Conservation (phyloP, 2,113 vertebrate species). For the Tragelaphus imberbis region DNA sequence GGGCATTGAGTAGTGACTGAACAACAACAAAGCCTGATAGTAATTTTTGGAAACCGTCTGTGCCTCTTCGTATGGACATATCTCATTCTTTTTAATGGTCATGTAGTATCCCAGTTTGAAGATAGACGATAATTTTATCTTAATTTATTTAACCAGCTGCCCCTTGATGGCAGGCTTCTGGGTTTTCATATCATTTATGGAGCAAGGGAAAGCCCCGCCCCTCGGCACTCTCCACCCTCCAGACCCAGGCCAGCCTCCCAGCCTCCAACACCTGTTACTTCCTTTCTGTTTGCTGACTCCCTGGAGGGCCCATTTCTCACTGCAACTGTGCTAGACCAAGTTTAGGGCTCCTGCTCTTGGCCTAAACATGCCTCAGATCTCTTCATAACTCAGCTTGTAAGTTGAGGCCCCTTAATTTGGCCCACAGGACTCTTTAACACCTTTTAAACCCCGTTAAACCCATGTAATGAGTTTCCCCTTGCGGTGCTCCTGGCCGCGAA, state of each 20-base stretch:
- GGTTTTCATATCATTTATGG: neutral
- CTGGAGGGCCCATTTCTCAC: neutral
- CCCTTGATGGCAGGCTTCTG: neutral
- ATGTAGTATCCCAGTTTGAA: neutral
- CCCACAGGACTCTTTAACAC: constrained; percentile 57
- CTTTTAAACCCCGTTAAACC: constrained; percentile 59
- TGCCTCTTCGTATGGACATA: neutral
- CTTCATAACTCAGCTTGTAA: constrained; percentile 54
- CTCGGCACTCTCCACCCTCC: neutral
- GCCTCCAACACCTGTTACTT: neutral
- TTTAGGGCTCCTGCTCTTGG: neutral
- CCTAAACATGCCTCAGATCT: constrained; percentile 20
- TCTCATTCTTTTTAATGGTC: neutral
- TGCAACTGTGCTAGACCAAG: neutral
- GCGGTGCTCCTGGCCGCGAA: constrained; percentile 49
- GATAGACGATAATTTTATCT: neutral
- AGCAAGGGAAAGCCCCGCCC: neutral
- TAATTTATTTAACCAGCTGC: neutral
- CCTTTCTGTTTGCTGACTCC: neutral
- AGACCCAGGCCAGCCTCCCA: neutral
- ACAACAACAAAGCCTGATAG: neutral
- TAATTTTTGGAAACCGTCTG: neutral
- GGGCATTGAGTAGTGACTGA: neutral
- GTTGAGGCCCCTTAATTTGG: constrained; percentile 63
- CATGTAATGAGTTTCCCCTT: constrained; percentile 52